A percentile compares a stretch with the other conserved stretches of the same genome.
Conservation (phyloP, 2,113 vertebrate species). For the Hippoglossus stenolepis region DNA sequence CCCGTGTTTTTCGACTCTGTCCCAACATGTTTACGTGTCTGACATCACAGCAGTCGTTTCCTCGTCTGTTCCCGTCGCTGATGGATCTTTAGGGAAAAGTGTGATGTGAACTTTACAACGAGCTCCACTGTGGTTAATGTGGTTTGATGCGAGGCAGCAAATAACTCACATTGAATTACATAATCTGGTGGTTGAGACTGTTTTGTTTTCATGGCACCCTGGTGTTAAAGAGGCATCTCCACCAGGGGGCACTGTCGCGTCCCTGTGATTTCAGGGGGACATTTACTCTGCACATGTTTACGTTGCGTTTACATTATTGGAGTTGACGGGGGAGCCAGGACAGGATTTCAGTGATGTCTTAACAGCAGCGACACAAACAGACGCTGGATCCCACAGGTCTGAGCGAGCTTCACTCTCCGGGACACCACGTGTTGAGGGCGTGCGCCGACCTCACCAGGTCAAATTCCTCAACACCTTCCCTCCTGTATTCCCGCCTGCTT, state of each 20-base stretch:
- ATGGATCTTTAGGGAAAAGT: too few relatives aligned
- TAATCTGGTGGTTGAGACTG: too few relatives aligned
- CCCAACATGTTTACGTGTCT: too few relatives aligned
- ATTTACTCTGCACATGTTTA: constrained; percentile 1
- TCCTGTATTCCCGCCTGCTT: constrained; percentile 29
- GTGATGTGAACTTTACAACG: too few relatives aligned
- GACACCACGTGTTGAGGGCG: constrained; percentile 14
- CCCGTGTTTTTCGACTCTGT: too few relatives aligned
- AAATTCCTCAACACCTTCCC: constrained; percentile 51
- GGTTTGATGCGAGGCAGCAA: too few relatives aligned
- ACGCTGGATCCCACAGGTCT: constrained; percentile 6
- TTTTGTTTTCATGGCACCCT: constrained; percentile 21
- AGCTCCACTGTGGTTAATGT: too few relatives aligned
- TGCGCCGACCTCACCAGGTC: constrained; percentile 42
- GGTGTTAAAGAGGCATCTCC: constrained; percentile 18
- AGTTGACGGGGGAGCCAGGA: not conserved
- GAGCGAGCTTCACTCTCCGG: not conserved
- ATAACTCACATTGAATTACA: too few relatives aligned
- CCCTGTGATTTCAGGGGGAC: not conserved
- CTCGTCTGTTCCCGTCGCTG: too few relatives aligned
- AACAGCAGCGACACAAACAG: constrained; percentile 25
- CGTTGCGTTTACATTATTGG: not conserved
- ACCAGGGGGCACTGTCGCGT: constrained; percentile 51
- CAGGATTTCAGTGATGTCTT: not conserved
- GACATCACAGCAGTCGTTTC: too few relatives aligned